Percentiles rank a stretch among this genome's conserved stretches.
These are phyloP conservation scores for Sthenelais limicola DNA, from an alignment of 2,888 invertebrate species.

Conservation along the genomic window DNA sequence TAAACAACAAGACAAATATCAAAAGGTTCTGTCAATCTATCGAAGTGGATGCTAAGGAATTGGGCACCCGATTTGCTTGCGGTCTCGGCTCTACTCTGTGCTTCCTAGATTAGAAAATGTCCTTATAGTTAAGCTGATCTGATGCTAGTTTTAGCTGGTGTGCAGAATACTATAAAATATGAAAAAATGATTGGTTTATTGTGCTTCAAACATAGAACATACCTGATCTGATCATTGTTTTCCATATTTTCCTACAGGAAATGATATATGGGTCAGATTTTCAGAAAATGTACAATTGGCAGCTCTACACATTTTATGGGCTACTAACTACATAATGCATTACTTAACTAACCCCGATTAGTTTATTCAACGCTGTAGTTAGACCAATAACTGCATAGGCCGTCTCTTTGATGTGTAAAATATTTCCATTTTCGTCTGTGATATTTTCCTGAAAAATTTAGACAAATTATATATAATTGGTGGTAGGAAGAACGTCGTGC, in stretches of 20 bases:
- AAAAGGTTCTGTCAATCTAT: conserved; percentile 80
- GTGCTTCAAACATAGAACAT: too few relatives aligned
- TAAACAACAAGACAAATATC: conserved; percentile 88
- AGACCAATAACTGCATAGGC: conserved; percentile 19
- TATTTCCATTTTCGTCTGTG: conserved; percentile 21
- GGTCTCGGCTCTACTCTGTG: conserved; percentile 58
- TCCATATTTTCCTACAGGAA: background rate
- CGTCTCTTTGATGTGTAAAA: conserved; percentile 10
- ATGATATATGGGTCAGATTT: too few relatives aligned
- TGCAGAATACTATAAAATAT: too few relatives aligned
- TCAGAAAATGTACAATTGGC: background rate
- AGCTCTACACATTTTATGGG: background rate
- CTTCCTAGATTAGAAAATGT: too few relatives aligned
- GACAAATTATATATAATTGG: background rate
- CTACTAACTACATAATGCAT: too few relatives aligned
- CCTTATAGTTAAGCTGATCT: too few relatives aligned
- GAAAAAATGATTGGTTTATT: too few relatives aligned
- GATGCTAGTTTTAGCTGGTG: too few relatives aligned
- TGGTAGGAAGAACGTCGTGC: too few relatives aligned
- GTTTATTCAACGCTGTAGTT: background rate
- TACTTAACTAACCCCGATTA: conserved; percentile 10
- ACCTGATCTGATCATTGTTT: too few relatives aligned
- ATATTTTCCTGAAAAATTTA: conserved; percentile 2
- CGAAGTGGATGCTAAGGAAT: conserved; percentile 74
- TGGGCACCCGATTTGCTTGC: conserved; percentile 56